phyloP scores from a whole-genome alignment of 2,888 invertebrate genomes.

The Chromoteleia sp. region DNA sequence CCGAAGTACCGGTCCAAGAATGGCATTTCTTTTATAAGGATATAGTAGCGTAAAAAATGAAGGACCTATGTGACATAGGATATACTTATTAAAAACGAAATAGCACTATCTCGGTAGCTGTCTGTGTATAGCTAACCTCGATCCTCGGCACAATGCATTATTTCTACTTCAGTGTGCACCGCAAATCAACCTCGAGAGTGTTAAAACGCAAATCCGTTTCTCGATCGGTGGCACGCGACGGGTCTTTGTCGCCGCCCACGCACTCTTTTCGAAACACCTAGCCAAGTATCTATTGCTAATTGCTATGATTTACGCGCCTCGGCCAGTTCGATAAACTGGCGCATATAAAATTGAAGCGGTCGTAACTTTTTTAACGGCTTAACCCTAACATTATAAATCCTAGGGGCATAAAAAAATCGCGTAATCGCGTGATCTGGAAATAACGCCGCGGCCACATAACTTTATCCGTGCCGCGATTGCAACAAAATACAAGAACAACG shows the following conservation, averaged over 20 bases:
- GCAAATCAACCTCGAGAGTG: slow-evolving; percentile 21
- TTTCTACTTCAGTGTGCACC: background rate
- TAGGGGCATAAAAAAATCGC: slow-evolving; percentile 35
- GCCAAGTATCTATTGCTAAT: slow-evolving; percentile 47
- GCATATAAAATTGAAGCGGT: slow-evolving; percentile 16
- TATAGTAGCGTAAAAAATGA: background rate
- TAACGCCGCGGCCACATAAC: slow-evolving; percentile 49
- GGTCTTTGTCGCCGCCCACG: slow-evolving; percentile 32
- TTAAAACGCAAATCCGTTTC: slow-evolving; percentile 36
- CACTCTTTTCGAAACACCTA: slow-evolving; percentile 10
- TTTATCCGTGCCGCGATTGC: slow-evolving; percentile 43
- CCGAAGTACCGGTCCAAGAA: no score
- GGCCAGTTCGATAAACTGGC: slow-evolving; percentile 38
- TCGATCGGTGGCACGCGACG: slow-evolving; percentile 35
- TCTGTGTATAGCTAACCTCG: background rate
- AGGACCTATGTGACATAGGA: background rate
- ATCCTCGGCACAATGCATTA: background rate
- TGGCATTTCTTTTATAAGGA: no score
- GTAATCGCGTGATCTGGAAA: slow-evolving; percentile 52
- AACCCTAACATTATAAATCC: slow-evolving; percentile 37
- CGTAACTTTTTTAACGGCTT: slow-evolving; percentile 25
- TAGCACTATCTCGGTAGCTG: background rate
- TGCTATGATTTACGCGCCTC: slow-evolving; percentile 49
- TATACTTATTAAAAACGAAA: slow-evolving; percentile 5
- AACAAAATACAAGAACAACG: slow-evolving; percentile 40